Percentiles rank a stretch among this genome's conserved stretches.
These are phyloP conservation scores for Sericinus montela DNA, from an alignment of 2,888 invertebrate species.

Conservation along the genomic window DNA sequence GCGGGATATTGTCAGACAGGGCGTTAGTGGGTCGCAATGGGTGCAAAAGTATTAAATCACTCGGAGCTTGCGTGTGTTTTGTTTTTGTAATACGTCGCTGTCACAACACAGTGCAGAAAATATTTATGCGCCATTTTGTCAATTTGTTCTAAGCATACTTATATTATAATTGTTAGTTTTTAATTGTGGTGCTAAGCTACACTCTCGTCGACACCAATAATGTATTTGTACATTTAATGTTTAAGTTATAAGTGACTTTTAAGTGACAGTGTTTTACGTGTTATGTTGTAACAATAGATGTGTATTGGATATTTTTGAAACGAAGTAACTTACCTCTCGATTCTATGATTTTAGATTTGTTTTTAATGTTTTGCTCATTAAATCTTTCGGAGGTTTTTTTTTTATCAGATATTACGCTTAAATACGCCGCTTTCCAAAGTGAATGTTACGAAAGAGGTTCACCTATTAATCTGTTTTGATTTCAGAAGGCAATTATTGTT, in stretches of 20 bases:
- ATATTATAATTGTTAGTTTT: conserved; percentile 50
- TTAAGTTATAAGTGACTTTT: conserved; percentile 53
- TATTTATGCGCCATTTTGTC: conserved; percentile 41
- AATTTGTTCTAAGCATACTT: conserved; percentile 46
- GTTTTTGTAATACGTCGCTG: conserved; percentile 27
- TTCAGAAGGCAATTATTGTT: background rate
- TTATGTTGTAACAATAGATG: background rate
- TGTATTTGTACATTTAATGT: conserved; percentile 50
- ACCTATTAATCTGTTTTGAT: background rate
- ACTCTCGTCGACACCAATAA: conserved; percentile 57
- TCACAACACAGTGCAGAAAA: conserved; percentile 33
- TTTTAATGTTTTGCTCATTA: conserved; percentile 1
- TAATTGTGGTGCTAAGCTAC: conserved; percentile 67
- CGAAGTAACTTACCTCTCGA: background rate
- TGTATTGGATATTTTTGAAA: background rate
- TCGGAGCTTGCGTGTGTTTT: conserved; percentile 36
- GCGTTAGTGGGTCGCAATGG: conserved; percentile 14
- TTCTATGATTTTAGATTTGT: background rate
- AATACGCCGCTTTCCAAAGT: background rate
- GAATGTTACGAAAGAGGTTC: background rate
- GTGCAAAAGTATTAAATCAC: conserved; percentile 55
- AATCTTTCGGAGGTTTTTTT: background rate
- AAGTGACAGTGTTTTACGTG: conserved; percentile 39
- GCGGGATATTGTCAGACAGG: conserved; percentile 12
- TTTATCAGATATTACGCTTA: conserved; percentile 2